Percentiles rank a stretch among this genome's conserved stretches.
Conservation (phyloP, 1,140 invertebrate genomes). For the Bombyx mandarina region DNA sequence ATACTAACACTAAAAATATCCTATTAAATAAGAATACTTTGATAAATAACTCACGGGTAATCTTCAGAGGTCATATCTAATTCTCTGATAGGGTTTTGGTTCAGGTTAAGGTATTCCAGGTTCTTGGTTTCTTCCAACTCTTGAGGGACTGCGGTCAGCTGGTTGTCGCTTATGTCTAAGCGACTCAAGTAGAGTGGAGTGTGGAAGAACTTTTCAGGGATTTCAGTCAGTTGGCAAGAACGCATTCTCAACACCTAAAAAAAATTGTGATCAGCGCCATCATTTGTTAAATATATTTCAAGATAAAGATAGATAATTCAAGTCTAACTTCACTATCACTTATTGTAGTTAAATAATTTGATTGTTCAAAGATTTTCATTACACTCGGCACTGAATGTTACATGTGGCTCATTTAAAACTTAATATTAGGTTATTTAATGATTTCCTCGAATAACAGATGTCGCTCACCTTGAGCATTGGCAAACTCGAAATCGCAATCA, state of each 20-base stretch:
- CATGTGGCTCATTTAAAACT: too few species aligned
- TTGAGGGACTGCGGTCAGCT: constrained; percentile 73
- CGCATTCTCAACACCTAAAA: constrained; percentile 76
- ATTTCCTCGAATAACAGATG: not conserved
- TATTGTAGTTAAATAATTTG: not conserved
- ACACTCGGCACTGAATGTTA: too few species aligned
- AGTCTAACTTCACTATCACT: not conserved
- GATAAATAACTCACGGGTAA: constrained; percentile 44
- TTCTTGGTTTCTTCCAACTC: constrained; percentile 73
- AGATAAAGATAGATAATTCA: too few species aligned
- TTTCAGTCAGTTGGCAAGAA: constrained; percentile 72
- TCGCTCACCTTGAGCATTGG: constrained; percentile 73
- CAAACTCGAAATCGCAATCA: constrained; percentile 76
- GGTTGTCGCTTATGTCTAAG: constrained; percentile 80
- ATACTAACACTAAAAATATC: too few species aligned
- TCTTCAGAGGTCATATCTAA: constrained; percentile 42
- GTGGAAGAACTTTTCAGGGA: constrained; percentile 77
- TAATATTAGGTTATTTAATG: not conserved
- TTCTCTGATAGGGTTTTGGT: constrained; percentile 77
- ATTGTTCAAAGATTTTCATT: too few species aligned
- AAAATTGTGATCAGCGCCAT: too few species aligned
- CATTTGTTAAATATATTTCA: too few species aligned
- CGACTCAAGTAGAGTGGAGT: constrained; percentile 74
- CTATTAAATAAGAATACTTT: constrained; percentile 25
- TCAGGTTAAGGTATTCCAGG: constrained; percentile 75